These are phyloP conservation scores for Lochmaea crataegi DNA, from an alignment of 2,888 invertebrate genomes.

Conservation along the genomic window DNA sequence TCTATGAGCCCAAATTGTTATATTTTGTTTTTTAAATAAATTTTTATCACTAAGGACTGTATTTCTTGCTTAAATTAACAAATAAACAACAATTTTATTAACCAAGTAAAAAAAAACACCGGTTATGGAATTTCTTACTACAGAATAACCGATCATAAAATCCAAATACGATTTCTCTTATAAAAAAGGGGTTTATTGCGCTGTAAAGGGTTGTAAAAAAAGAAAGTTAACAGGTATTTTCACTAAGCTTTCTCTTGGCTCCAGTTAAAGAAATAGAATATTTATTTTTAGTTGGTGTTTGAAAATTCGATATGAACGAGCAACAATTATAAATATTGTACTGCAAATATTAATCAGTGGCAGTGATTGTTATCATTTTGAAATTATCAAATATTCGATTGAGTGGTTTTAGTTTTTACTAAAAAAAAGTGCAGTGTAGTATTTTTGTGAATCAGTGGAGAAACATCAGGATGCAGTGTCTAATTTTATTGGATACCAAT, in stretches of 20 bases:
- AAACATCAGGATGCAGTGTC: neutral
- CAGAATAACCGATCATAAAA: neutral
- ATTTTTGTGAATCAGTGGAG: neutral
- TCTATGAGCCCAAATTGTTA: too few species aligned
- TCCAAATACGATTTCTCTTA: slow-evolving; percentile 6
- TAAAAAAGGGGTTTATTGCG: neutral
- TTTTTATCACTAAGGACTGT: too few species aligned
- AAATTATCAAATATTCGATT: neutral
- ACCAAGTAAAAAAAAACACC: too few species aligned
- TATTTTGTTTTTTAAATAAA: too few species aligned
- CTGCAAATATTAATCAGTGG: neutral
- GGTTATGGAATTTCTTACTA: too few species aligned
- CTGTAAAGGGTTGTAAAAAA: slow-evolving; percentile 14
- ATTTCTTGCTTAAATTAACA: too few species aligned
- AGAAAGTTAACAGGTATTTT: neutral
- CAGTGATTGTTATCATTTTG: neutral
- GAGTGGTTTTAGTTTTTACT: neutral
- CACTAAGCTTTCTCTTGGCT: neutral
- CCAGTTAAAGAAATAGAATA: neutral
- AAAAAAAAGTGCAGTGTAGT: neutral
- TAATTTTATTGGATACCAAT: neutral
- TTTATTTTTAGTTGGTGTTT: neutral
- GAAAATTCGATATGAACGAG: neutral
- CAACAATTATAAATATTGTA: neutral
- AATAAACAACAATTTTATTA: too few species aligned